These are phyloP conservation scores for Galaxea fascicularis DNA, from an alignment of 92 coral and sea anemone species.

Conservation along the genomic window DNA sequence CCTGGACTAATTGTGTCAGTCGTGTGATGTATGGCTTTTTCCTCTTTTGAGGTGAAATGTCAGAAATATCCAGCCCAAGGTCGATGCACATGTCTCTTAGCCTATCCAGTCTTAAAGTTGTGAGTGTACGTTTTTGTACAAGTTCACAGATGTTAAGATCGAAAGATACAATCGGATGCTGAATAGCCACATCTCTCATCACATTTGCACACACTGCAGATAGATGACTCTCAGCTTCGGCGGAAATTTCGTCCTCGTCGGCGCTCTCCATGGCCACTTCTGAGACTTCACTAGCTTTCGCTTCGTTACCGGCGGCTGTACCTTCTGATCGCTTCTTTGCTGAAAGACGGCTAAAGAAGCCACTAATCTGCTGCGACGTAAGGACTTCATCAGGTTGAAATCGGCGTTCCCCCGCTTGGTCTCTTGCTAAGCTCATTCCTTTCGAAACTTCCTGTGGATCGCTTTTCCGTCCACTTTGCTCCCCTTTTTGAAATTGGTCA, in stretches of 20 bases:
- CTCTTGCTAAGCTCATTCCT: constrained; percentile 40
- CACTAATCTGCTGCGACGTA: constrained; percentile 44
- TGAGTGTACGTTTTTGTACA: neutral
- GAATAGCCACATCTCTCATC: neutral
- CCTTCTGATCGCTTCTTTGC: constrained; percentile 44
- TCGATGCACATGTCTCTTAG: no score
- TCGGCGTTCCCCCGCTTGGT: constrained; percentile 26
- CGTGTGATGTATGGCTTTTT: constrained; percentile 40
- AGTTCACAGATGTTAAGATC: constrained; percentile 20
- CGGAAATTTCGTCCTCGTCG: constrained; percentile 21
- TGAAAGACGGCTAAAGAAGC: constrained; percentile 48
- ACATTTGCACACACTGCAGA: constrained; percentile 22
- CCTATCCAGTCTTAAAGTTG: no score
- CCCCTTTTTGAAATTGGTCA: constrained; percentile 47
- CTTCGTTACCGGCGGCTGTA: neutral
- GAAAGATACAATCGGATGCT: constrained; percentile 13
- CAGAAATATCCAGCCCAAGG: no score
- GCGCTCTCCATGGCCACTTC: neutral
- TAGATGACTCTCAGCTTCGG: constrained; percentile 7
- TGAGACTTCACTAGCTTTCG: neutral
- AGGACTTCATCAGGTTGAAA: constrained; percentile 46
- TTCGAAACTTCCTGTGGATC: constrained; percentile 49
- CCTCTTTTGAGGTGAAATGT: constrained; percentile 40
- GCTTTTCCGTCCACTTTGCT: constrained; percentile 28
- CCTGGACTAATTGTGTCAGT: constrained; percentile 55